Evolutionary conservation across 2,888 invertebrate species (phyloP).

Genomic region (Chrysina gloriosa): DNA sequence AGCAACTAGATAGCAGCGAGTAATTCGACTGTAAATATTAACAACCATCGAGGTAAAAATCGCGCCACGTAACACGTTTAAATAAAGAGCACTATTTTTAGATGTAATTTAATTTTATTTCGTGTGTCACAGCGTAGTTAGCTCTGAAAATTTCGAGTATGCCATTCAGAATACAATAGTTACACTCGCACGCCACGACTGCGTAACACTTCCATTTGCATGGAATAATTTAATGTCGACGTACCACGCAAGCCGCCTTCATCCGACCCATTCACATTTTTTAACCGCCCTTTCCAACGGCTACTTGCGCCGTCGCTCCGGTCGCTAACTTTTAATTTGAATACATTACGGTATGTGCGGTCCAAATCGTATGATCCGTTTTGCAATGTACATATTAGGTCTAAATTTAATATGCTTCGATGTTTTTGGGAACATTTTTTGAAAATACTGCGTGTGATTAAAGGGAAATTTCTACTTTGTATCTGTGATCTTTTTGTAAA

Average conservation of each 20-base stretch:
- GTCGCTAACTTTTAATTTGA: constrained; percentile 4
- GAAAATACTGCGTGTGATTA: no score
- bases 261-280: constrained; percentile 1
- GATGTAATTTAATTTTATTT: background rate
- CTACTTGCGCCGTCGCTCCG: background rate
- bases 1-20: background rate
- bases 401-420: no score
- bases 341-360: background rate
- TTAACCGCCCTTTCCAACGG: no score
- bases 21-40: no score
- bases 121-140: background rate
- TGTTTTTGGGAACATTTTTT: no score
- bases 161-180: background rate
- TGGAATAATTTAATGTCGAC: background rate
- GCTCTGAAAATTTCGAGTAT: background rate
- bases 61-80: background rate
- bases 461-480: no score
- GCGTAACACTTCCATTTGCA: constrained; percentile 1
- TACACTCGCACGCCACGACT: background rate
- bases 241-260: background rate
- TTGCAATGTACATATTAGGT: background rate
- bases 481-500: no score
- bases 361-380: background rate
- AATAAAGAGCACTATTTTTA: background rate
- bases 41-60: no score